These are phyloP conservation scores for Platycercus adscitus DNA, from an alignment of 2,113 vertebrate genomes.

Conservation along the genomic window DNA sequence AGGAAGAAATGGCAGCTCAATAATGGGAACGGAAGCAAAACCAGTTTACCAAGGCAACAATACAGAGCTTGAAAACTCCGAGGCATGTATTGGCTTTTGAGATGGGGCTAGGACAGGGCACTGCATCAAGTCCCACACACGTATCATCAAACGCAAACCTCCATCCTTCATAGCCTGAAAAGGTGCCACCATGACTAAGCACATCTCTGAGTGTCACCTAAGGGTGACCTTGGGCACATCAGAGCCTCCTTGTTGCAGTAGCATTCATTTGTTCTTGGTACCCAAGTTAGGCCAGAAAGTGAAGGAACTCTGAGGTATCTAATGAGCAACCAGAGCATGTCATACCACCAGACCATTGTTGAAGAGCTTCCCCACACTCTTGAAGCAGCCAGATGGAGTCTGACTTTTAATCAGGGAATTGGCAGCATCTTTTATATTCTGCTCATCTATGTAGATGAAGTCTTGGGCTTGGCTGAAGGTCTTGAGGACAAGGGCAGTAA, in stretches of 20 bases:
- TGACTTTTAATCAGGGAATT: constrained; percentile 46
- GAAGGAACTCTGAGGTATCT: not conserved
- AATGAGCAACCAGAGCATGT: not conserved
- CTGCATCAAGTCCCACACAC: not conserved
- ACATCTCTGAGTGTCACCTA: not conserved
- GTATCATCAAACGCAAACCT: not conserved
- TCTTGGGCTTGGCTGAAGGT: constrained; percentile 69
- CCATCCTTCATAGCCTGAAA: not conserved
- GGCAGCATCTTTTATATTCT: constrained; percentile 61
- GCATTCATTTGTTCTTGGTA: not conserved
- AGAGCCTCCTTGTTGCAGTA: not conserved
- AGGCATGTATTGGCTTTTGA: not conserved
- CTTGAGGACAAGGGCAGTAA: constrained; percentile 78
- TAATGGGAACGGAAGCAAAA: not conserved
- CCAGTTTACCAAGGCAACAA: not conserved
- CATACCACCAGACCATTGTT: constrained; percentile 76
- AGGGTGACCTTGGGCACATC: not conserved
- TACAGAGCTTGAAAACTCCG: not conserved
- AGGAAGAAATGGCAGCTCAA: not conserved
- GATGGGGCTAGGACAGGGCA: not conserved
- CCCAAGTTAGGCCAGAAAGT: not conserved
- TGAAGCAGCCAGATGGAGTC: constrained; percentile 69
- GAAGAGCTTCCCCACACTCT: constrained; percentile 71
- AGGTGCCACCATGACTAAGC: not conserved
- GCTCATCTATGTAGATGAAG: constrained; percentile 70